Base-by-base conservation (phyloP, 2,797 vertebrate species). In the Silurus aristotelis region DNA sequence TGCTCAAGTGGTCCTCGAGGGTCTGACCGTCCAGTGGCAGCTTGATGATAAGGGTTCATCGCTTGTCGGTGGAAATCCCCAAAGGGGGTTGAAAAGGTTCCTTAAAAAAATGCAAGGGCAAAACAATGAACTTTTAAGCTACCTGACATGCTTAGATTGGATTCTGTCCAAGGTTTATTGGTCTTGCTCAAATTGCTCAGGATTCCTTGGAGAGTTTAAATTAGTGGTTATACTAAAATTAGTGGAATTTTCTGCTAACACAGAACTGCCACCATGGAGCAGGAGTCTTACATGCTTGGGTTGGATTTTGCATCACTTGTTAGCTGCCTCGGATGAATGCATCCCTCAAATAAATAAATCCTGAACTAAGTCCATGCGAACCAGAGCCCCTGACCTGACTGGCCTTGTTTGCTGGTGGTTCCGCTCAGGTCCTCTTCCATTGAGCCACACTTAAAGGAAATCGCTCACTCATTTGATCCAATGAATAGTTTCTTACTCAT, bases 381-480 rank as follows among this genome's bases (percentile, higher is more conserved):
- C 15, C 56, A 73, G 56, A 73, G 70, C 70, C 58, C 58, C 56
- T 83, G 82, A 83, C 82, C 82, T 2, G 13, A 61, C 22, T 63
- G 58, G 31, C 81, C 81, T 83, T 15, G 81, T 68, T 72, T 52
- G 58, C 82, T 8, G 58, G 27, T 71, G 76, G 68, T 85, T 85
- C 84, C 68, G 68, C 84, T 60, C 78, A 73, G 71, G 78, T 82
- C 82, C 85, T 86, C 75, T 80, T 86, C 83, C 72, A 58, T 66
- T 85, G 68, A 66, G 55, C 64, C n/a, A 0, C 61, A 22, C 64
- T 84, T 82, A 77, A 77, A 77, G 66, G 56, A 86, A 86, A 84
- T 64, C 85, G 56, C 82, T 88, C 82, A 58, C 75, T 68, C 85
- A 56, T 88, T 88, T 88, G 85, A 82, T 84, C 83, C 48, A 81